A percentile compares a stretch with the other conserved stretches of the same genome.
Evolutionary conservation across 2,797 vertebrate genomes (phyloP).

Genomic region (Ctenosaura bakeri): DNA sequence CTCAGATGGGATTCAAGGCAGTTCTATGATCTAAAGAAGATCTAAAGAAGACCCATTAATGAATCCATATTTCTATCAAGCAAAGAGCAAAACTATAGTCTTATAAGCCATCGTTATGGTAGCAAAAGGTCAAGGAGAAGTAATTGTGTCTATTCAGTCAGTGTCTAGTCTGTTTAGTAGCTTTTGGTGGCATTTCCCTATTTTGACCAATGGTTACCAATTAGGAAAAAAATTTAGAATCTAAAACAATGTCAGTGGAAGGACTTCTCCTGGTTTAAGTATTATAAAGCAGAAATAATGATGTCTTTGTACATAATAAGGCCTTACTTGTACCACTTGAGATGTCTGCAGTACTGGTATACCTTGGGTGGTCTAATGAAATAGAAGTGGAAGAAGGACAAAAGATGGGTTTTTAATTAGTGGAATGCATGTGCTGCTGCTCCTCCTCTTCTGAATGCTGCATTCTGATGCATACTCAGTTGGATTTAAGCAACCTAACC

Average conservation of each 20-base stretch:
- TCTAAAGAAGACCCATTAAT: not conserved
- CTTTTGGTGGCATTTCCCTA: not conserved
- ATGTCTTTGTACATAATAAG: not conserved
- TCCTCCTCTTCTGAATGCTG: too few species aligned
- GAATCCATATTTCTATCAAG: not conserved
- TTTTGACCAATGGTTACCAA: slow-evolving; percentile 21
- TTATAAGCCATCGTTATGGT: not conserved
- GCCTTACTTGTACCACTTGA: slow-evolving; percentile 2
- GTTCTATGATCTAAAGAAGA: not conserved
- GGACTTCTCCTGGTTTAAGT: not conserved
- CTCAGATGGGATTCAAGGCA: too few species aligned
- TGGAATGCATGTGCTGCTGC: not conserved
- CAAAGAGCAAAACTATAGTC: slow-evolving; percentile 9
- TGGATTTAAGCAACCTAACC: not conserved
- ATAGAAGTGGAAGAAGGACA: not conserved
- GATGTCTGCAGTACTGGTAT: not conserved
- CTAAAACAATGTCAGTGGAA: not conserved
- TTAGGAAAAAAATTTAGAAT: not conserved
- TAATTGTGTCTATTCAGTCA: slow-evolving; percentile 17
- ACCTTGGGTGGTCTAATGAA: slow-evolving; percentile 2
- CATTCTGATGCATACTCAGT: not conserved
- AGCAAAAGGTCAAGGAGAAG: not conserved
- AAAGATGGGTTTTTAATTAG: not conserved
- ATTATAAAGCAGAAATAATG: slow-evolving; percentile 7
- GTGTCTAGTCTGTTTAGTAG: not conserved